Evolutionary conservation across 2,888 invertebrate genomes (phyloP).

Genomic region (Byasa hedistus): DNA sequence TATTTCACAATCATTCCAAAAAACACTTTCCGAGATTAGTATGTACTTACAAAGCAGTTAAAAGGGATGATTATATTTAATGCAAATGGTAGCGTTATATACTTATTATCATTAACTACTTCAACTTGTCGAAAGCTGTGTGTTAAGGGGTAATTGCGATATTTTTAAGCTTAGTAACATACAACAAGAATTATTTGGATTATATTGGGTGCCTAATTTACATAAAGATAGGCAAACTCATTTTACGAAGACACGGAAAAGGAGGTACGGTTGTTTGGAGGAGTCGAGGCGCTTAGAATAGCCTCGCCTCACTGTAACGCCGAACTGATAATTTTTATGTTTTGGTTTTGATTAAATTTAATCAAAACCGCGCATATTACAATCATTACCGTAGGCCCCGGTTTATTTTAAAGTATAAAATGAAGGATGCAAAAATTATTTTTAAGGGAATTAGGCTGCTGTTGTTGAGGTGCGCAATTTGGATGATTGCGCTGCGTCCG

Average conservation of each 20-base stretch:
- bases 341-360: constrained; percentile 76
- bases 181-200: constrained; percentile 9
- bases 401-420: constrained; percentile 77
- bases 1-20: too few relatives aligned
- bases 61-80: too few relatives aligned
- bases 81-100: too few relatives aligned
- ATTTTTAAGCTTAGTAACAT: neutral
- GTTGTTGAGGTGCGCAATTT: constrained; percentile 67
- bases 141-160: neutral
- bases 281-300: constrained; percentile 30
- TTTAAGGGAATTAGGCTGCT: constrained; percentile 76
- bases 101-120: too few relatives aligned
- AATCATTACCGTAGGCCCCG: constrained; percentile 62
- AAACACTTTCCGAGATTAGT: too few relatives aligned
- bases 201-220: constrained; percentile 37
- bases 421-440: constrained; percentile 72
- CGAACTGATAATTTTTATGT: constrained; percentile 70
- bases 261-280: constrained; percentile 41
- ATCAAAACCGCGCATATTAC: constrained; percentile 70
- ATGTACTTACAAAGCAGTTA: too few relatives aligned
- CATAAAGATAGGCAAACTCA: constrained; percentile 39
- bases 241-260: constrained; percentile 46
- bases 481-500: constrained; percentile 65
- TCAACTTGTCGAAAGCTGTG: too few relatives aligned
- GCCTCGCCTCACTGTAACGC: constrained; percentile 46